phyloP scores from a whole-genome alignment of 2,113 vertebrate species.

The Terrapene triunguis region DNA sequence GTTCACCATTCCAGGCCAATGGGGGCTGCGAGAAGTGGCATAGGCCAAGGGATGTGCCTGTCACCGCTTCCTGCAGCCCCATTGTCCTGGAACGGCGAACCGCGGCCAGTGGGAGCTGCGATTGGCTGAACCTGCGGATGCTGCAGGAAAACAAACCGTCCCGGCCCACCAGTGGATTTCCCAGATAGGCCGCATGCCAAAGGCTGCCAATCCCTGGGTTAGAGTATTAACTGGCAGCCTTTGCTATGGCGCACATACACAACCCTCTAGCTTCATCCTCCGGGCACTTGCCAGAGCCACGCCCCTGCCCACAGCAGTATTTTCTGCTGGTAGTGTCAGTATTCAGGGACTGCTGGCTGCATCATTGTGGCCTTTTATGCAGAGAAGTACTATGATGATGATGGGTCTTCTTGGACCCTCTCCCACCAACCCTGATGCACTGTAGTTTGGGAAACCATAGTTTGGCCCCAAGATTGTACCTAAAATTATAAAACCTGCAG shows the following conservation, averaged over 20 bases:
- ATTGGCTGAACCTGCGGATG: too few species aligned
- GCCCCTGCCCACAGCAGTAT: neutral
- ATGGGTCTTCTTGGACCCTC: neutral
- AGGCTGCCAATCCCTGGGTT: too few species aligned
- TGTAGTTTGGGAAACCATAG: neutral
- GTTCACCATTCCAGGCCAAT: too few species aligned
- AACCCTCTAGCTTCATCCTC: neutral
- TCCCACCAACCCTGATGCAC: neutral
- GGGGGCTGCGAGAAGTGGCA: too few species aligned
- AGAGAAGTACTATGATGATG: fast-evolving
- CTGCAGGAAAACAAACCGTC: too few species aligned
- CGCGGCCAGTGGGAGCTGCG: too few species aligned
- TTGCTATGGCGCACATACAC: fast-evolving
- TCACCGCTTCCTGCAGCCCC: too few species aligned
- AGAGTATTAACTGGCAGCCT: neutral
- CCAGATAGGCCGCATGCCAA: too few species aligned
- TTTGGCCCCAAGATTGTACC: neutral
- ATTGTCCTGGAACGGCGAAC: too few species aligned
- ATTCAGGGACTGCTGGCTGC: neutral
- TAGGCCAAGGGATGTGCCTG: too few species aligned
- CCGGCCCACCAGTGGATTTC: too few species aligned
- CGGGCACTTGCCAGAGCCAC: neutral
- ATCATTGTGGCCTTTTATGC: neutral
- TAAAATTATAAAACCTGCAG: slow-evolving; percentile 19
- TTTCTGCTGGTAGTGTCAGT: fast-evolving